These are phyloP conservation scores for Blennius ocellaris DNA, from an alignment of 2,113 vertebrate species.

Conservation along the genomic window DNA sequence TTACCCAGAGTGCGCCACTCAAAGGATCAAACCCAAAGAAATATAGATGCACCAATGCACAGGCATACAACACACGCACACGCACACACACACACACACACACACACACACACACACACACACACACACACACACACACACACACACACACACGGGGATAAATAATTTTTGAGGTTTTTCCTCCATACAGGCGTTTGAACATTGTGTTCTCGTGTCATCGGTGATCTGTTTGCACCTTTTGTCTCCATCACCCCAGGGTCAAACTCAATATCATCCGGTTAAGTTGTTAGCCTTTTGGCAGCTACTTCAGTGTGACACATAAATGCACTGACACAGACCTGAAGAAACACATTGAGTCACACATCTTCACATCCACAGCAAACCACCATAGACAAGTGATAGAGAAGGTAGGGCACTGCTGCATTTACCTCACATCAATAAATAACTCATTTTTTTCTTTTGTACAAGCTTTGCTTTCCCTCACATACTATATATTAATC, in stretches of 20 bases:
- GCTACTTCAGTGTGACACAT: slow-evolving; percentile 1
- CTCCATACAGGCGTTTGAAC: slow-evolving; percentile 39
- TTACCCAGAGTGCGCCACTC: slow-evolving; percentile 42
- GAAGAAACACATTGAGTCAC: slow-evolving; percentile 13
- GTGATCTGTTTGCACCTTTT: slow-evolving; percentile 24
- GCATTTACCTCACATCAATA: too few species aligned
- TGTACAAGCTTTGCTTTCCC: too few species aligned
- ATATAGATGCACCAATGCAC: slow-evolving; percentile 25
- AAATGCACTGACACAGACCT: slow-evolving; percentile 11
- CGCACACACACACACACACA: neutral
- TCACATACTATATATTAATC: too few species aligned
- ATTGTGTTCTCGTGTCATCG: slow-evolving; percentile 26
- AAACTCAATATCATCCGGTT: slow-evolving; percentile 31
- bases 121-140: slow-evolving; percentile 1
- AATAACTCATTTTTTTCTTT: too few species aligned
- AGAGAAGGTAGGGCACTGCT: too few species aligned
- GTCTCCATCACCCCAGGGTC: slow-evolving; percentile 33
- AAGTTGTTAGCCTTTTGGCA: slow-evolving; percentile 52
- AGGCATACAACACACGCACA: slow-evolving; percentile 15
- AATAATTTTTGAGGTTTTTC: slow-evolving; percentile 20
- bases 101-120: slow-evolving; percentile 1
- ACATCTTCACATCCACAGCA: neutral
- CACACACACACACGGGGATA: neutral
- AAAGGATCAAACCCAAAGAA: slow-evolving; percentile 50
- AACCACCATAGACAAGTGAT: too few species aligned